Percentiles rank a stretch among this genome's conserved stretches.
Conservation (phyloP, 1,140 invertebrate species). For the Musca domestica region DNA sequence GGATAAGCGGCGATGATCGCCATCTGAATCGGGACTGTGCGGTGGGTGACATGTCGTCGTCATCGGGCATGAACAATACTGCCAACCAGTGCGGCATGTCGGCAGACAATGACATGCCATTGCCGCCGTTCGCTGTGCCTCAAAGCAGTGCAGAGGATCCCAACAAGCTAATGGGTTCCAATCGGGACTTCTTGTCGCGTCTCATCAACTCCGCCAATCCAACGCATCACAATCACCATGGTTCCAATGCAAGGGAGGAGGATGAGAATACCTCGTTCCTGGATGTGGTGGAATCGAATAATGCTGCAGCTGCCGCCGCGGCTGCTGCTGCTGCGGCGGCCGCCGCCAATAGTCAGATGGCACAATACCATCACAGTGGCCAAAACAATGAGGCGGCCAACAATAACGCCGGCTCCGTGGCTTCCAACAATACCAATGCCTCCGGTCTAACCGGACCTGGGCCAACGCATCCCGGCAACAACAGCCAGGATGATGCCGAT, state of each 20-base stretch:
- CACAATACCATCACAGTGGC: conserved; percentile 39
- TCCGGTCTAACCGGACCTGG: conserved; percentile 14
- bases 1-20: conserved; percentile 47
- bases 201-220: conserved; percentile 48
- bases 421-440: conserved; percentile 24
- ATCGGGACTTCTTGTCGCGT: conserved; percentile 48
- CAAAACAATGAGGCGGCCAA: conserved; percentile 18
- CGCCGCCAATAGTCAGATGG: conserved; percentile 37
- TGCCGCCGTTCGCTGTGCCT: conserved; percentile 41
- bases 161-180: conserved; percentile 47
- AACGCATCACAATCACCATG: conserved; percentile 42
- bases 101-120: conserved; percentile 31
- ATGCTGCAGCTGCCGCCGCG: conserved; percentile 38
- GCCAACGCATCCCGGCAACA: conserved; percentile 18
- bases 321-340: conserved; percentile 38
- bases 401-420: conserved; percentile 23
- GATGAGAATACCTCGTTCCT: conserved; percentile 52
- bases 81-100: conserved; percentile 24
- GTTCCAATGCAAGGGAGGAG: conserved; percentile 43
- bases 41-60: conserved; percentile 23
- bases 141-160: conserved; percentile 45
- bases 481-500: conserved; percentile 22
- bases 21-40: conserved; percentile 32
- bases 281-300: conserved; percentile 51
- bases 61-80: conserved; percentile 25